These are phyloP conservation scores for Sthenelais limicola DNA, from an alignment of 2,888 invertebrate species.

Conservation along the genomic window DNA sequence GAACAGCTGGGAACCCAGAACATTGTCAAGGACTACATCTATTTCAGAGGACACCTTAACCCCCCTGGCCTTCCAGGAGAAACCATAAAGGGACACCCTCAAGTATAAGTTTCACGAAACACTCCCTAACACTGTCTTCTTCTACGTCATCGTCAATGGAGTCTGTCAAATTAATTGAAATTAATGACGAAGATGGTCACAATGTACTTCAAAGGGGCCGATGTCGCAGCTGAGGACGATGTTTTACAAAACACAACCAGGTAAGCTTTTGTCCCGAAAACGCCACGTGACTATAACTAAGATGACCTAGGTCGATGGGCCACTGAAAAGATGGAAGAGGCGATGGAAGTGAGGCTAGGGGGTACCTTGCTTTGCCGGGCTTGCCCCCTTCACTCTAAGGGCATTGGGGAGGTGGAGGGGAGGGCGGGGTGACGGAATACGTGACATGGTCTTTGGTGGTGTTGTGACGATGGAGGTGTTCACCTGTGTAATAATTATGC, in stretches of 20 bases:
- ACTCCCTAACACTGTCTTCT: constrained; percentile 9
- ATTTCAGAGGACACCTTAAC: too few species aligned
- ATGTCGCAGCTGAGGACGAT: constrained; percentile 22
- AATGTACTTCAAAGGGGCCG: constrained; percentile 32
- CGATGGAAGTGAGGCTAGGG: neutral
- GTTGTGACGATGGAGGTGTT: too few species aligned
- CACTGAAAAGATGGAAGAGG: neutral
- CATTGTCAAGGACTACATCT: too few species aligned
- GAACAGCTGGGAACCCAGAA: too few species aligned
- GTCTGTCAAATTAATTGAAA: constrained; percentile 39
- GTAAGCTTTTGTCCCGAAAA: constrained; percentile 3
- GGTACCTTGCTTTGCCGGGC: neutral
- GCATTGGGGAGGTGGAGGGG: constrained; percentile 4
- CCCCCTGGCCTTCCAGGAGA: neutral
- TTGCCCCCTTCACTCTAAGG: neutral
- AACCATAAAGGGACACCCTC: constrained; percentile 3
- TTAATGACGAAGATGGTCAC: constrained; percentile 19
- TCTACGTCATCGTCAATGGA: constrained; percentile 21
- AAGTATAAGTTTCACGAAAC: constrained; percentile 30
- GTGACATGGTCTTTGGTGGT: too few species aligned
- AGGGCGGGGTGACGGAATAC: neutral
- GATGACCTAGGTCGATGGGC: constrained; percentile 6
- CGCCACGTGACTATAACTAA: constrained; percentile 17
- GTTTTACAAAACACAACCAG: constrained; percentile 34
- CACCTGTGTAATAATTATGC: too few species aligned